Evolutionary conservation across 2,888 invertebrate species (phyloP), one percentile per base, ranked within the genome.

Genomic region (Phyto melanocephala): DNA sequence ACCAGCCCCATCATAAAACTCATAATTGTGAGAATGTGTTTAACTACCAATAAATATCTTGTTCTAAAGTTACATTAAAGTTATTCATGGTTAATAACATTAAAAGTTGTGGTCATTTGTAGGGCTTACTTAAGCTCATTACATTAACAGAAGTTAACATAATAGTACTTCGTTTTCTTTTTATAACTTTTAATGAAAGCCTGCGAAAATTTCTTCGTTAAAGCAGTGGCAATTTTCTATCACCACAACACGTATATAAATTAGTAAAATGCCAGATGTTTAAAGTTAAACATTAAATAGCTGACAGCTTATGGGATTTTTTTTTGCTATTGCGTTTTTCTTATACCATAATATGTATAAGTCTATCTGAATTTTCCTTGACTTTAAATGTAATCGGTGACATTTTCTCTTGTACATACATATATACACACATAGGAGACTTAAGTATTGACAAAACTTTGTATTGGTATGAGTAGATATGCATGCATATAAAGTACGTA

Each of bases 281-380:
- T 0, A n/a, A 42, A n/a, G 10, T 37, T 67, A 8, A 22, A 1
- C 37, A 24, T 42, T 56, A 1, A 42, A 22, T 11, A 20, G 10
- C n/a, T 17, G 6, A n/a, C 35, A 35, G 33, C n/a, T 56, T 45
- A 35, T 58, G 33, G n/a, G n/a, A n/a, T n/a, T n/a, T n/a, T n/a
- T n/a, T n/a, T n/a, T n/a, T n/a, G n/a, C n/a, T n/a, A n/a, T n/a
- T 60, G 17, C 20, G 40, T 40, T 50, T 50, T 50, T 62, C 10
- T 10, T 17, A 24, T 60, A 62, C 40, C 37, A 50, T 72, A 40
- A 72, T 62, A 52, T 62, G 1, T 42, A 28, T 28, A 62, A 28
- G 52, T 62, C 62, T 20, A 28, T n/a, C 33, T 62, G 52, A 37
- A 17, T 58, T 76, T 67, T 17, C 50, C 58, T 58, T 50, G 56